Evolutionary conservation across 2,113 vertebrate species (phyloP).

Genomic region (Microtus oregoni): DNA sequence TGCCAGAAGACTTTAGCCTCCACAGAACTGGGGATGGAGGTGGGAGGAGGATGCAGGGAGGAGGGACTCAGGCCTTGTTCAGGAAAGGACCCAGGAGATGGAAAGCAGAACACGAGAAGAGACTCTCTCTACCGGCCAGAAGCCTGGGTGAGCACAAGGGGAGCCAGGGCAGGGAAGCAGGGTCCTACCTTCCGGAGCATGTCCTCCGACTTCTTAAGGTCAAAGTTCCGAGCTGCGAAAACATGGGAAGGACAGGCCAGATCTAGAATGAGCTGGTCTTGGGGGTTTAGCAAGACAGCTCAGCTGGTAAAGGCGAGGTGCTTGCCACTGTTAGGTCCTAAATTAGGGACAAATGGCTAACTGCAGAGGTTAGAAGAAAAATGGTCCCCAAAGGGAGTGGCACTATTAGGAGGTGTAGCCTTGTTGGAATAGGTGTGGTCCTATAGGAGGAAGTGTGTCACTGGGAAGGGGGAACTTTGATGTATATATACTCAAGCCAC

Average conservation of each 20-base stretch:
- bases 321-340: not conserved
- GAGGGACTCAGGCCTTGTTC: not conserved
- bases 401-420: not conserved
- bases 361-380: not conserved
- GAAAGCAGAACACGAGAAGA: too few relatives aligned
- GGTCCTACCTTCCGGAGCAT: slow-evolving; percentile 95
- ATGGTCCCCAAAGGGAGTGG: not conserved
- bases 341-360: not conserved
- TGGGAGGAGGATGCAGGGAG: not conserved
- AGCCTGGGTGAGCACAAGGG: too few relatives aligned
- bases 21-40: not conserved
- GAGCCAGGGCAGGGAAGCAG: too few relatives aligned
- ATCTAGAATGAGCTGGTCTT: not conserved
- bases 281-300: not conserved
- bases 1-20: not conserved
- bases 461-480: not conserved
- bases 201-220: slow-evolving; percentile 92
- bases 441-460: not conserved
- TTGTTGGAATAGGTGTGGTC: not conserved
- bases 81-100: too few relatives aligned
- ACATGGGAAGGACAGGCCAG: not conserved
- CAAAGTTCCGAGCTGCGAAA: slow-evolving; percentile 93
- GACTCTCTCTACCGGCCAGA: too few relatives aligned
- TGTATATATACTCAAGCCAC: not conserved
- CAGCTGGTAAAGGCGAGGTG: not conserved